phyloP scores from a whole-genome alignment of 2,797 vertebrate species.

The Pantherophis vulpinus region DNA sequence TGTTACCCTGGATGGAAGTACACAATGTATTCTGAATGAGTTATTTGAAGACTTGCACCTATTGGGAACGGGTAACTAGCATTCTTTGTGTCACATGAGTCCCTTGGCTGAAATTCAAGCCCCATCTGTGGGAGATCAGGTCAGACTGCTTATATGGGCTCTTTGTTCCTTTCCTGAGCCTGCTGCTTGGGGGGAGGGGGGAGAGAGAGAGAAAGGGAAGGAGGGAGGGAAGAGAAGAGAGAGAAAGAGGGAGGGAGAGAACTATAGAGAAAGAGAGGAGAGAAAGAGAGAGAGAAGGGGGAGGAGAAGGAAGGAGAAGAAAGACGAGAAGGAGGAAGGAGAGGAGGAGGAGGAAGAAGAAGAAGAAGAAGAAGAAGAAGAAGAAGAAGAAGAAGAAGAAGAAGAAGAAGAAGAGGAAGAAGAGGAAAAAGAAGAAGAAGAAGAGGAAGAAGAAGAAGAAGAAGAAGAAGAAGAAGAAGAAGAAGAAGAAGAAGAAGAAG shows the following conservation, averaged over 20 bases:
- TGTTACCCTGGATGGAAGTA: background rate
- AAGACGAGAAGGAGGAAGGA: fast-evolving
- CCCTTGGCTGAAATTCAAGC: background rate
- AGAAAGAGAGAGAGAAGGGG: too few relatives aligned
- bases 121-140: background rate
- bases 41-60: background rate
- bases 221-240: background rate
- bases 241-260: background rate
- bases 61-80: background rate
- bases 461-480: too few relatives aligned
- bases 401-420: too few relatives aligned
- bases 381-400: too few relatives aligned
- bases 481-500: too few relatives aligned
- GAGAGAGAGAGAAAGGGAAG: background rate
- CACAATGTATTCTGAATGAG: background rate
- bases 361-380: fast-evolving
- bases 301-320: too few relatives aligned
- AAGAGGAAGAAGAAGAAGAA: too few relatives aligned
- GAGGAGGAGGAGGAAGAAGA: fast-evolving
- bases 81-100: background rate
- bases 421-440: too few relatives aligned
- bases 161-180: background rate
- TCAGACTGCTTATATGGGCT: background rate
- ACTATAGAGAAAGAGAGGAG: too few relatives aligned
- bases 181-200: background rate